Evolutionary conservation across 2,797 vertebrate species (phyloP), one percentile per base, ranked within the genome.

Genomic region (Eurystomus glaucurus): DNA sequence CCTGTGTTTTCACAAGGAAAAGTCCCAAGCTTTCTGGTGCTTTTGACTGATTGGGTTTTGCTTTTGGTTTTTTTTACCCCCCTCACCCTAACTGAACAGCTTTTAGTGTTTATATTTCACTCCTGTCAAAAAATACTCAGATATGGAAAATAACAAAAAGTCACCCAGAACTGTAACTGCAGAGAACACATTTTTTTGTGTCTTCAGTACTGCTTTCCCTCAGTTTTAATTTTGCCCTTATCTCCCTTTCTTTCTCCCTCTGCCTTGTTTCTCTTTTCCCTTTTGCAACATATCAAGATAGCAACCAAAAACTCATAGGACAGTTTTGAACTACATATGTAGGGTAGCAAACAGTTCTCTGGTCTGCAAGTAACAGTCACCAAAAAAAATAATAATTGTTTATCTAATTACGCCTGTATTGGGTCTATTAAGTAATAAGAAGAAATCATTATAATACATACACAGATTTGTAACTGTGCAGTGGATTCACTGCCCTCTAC

Each of bases 401-500:
- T 64, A 41, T 19, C 37, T 25, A 75, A 75, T 28, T n/a, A 6
- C 28, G 18, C 15, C 19, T 64, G 4, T 35, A 51, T 25, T 39
- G 10, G 7, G 2, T 26, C 45, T 74, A 52, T 14, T 29, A 81
- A 78, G 6, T 6, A 23, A 48, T 39, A 28, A 22, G 28, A 72
- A 33, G 11, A 26, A 54, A 7, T 2, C 5, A 50, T 13, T 10
- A 35, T 2, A 3, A 25, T 48, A 70, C 3, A 4, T 28, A 35
- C 10, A 58, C 2, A 64, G 22, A 68, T 26, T 60, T 75, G 8
- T 41, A 19, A 18, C 20, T 76, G 8, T 5, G 15, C 2, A 35
- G 52, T 37, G 87, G 43, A 61, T 93, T 88, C 74, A 79, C 95
- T 97, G 98, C 97, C 98, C 97, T 82, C 98, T 98, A 18, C 95